A percentile compares a stretch with the other conserved stretches of the same genome.
phyloP scores from a whole-genome alignment of 2,113 vertebrate genomes.

The Pardalotus punctatus region DNA sequence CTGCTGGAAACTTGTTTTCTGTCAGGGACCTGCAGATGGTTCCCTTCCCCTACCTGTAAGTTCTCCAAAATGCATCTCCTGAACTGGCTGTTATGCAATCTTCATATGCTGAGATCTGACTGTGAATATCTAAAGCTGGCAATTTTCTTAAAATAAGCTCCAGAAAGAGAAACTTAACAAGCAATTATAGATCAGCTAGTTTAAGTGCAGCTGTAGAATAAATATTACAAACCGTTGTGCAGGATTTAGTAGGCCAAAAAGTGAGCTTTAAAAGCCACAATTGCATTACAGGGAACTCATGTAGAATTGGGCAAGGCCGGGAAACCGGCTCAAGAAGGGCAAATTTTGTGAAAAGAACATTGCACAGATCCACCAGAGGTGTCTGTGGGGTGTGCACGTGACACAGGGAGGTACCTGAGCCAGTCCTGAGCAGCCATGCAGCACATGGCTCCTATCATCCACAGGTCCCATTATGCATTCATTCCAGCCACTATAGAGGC shows the following conservation, averaged over 20 bases:
- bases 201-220: slow-evolving; percentile 17
- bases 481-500: neutral
- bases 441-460: neutral
- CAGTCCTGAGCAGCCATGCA: neutral
- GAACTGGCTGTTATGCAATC: neutral
- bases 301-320: neutral
- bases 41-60: slow-evolving; percentile 13
- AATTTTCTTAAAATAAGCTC: slow-evolving; percentile 35
- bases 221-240: neutral
- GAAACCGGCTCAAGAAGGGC: neutral
- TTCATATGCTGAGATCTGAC: neutral
- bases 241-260: neutral
- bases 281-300: neutral
- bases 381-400: neutral
- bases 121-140: slow-evolving; percentile 1
- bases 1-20: neutral
- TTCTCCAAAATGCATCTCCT: neutral
- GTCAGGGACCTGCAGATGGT: slow-evolving; percentile 30
- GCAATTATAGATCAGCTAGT: slow-evolving; percentile 13
- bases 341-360: neutral
- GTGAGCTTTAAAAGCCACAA: neutral
- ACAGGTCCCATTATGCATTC: neutral
- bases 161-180: slow-evolving; percentile 6
- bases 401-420: neutral
- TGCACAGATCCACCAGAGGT: neutral